Evolutionary conservation across 2,888 invertebrate species (phyloP), one percentile per base, ranked within the genome.

Genomic region (Epinotia nisella): DNA sequence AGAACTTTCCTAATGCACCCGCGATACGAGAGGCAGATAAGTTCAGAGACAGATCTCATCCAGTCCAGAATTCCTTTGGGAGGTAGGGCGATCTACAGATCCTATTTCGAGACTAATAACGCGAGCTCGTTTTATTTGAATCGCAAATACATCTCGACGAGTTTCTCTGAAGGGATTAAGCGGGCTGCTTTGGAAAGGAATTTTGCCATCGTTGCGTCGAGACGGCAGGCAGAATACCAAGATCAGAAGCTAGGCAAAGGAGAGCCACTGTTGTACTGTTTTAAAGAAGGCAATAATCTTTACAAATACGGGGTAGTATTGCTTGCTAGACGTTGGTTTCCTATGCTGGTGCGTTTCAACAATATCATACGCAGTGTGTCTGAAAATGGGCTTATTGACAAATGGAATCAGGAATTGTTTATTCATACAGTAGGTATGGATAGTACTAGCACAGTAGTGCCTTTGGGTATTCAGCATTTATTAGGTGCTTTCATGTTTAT

Each of bases 1-100:
- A 88, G 94, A 83, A 93, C 88, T 82, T 94, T 93, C 83, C 81
- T 94, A 86, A 93, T 94, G 90, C 92, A 94, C 77, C 94, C 94
- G 76, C 87, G 93, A 82, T 94, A 89, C 81, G 92, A 91, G 80
- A 93, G 90, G 83, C 94, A 94, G 88, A 92, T 94, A 87, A 88
- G 88, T 76, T 89, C 82, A 75, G 91, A 91, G 82, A 78, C 83
- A 75, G 92, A 93, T 85, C 86, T 94, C 78, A 89, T 93, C 81
- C 85, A 84, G 83, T 92, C 90, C 75, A 81, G 86, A 77, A 89
- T 93, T 79, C 86, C 88, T 77, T 78, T 94, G 82, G 93, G 93
- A 82, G 94, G 94, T 75, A 87, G 92, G 78, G 89, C 88, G 88
- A 90, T 90, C 88, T 93, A 93, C 87, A 89, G 89, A 80, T 85